Conservation (phyloP, 2,888 invertebrate species). For the Chaitophorus viminalis region DNA sequence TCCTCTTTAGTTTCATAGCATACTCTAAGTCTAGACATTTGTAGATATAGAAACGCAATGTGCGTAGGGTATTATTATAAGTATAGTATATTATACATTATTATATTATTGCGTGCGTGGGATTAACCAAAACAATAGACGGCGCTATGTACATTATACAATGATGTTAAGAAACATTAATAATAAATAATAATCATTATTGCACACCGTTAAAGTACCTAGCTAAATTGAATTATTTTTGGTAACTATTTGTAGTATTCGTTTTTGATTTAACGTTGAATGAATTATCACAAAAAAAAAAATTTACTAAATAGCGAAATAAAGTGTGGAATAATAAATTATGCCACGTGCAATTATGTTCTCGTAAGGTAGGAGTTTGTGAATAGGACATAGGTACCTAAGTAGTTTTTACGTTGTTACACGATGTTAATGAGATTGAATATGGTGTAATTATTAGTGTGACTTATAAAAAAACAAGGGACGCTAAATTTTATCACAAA, state of each 20-base stretch:
- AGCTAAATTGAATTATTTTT: slow-evolving; percentile 20
- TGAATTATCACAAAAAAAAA: neutral
- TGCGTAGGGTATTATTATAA: no score
- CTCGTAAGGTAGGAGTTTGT: no score
- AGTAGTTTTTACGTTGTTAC: no score
- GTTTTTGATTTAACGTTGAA: neutral
- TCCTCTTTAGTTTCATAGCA: neutral
- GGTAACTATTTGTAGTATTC: neutral
- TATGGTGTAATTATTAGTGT: no score
- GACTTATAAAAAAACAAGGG: no score
- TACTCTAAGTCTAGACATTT: neutral
- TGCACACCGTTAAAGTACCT: slow-evolving; percentile 11
- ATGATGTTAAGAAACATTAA: slow-evolving; percentile 20
- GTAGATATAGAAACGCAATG: neutral
- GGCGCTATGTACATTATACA: neutral
- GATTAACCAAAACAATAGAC: slow-evolving; percentile 28
- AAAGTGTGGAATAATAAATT: no score
- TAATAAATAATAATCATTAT: no score
- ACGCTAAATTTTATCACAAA: no score
- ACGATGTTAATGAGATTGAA: no score
- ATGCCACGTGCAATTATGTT: no score
- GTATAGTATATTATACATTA: neutral
- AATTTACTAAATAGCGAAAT: no score
- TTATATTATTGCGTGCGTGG: slow-evolving; percentile 24
- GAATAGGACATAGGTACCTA: no score